Evolutionary conservation across 2,888 invertebrate genomes (phyloP), one percentile per base, ranked within the genome.

Genomic region (Hydriomena furcata): DNA sequence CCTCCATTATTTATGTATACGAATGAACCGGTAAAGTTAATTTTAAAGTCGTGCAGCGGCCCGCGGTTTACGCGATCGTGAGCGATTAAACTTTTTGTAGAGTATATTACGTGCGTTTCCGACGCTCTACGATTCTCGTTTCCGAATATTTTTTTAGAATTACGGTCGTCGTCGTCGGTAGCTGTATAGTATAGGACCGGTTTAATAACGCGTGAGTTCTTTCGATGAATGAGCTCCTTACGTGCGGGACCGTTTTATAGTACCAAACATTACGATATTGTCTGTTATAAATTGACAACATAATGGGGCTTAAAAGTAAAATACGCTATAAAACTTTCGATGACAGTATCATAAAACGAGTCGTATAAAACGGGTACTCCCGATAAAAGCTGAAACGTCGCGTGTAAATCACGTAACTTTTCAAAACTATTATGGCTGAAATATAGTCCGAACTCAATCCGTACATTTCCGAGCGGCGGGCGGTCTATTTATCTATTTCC

Each of bases 401-500:
- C 86, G 86, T 87, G 86, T 84, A 87, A 89, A 89, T 88, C 86
- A 84, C 83, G 76, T 78, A 87, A 89, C 83, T 88, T 88, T 82
- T 89, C 84, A 84, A 85, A 89, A 88, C 88, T 89, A 88, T 89
- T 87, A 88, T 85, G 82, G 79, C 82, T 87, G 87, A 88, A 89
- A 88, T 89, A 90, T 87, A 89, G 88, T 88, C 82, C 76, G 84
- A 84, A 85, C 88, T 89, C 88, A 89, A 89, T 89, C 89, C 83
- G 89, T 84, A 89, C 88, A 90, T 90, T 88, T 89, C 89, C 89
- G 85, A 87, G 88, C 87, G 83, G 77, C 82, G 81, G 86, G 88
- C 81, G 87, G 87, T 89, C 84, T 89, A 90, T 90, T 90, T 90
- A 90, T 90, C 89, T 90, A 89, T 90, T 89, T 89, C 89, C 89